Evolutionary conservation across 2,113 vertebrate genomes (phyloP).

Genomic region (Perca flavescens): DNA sequence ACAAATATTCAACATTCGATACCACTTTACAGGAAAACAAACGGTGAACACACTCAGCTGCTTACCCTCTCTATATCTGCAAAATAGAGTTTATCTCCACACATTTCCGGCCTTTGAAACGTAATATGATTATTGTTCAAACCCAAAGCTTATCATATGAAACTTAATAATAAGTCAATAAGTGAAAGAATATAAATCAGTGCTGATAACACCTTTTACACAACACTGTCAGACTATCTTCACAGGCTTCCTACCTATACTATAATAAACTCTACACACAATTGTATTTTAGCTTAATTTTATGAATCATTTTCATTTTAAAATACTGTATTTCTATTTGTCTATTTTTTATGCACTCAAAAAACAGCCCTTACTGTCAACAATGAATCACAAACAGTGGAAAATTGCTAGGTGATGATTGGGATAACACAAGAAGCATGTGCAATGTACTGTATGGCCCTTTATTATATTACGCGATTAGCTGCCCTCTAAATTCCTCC

Average conservation of each 20-base stretch:
- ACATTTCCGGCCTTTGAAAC: background rate
- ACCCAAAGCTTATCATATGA: background rate
- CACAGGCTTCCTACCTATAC: background rate
- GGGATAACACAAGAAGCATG: conserved; percentile 56
- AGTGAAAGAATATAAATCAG: background rate
- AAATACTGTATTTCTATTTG: conserved; percentile 21
- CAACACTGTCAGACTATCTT: background rate
- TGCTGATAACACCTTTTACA: background rate
- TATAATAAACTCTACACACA: background rate
- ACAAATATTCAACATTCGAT: background rate
- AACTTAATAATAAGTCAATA: background rate
- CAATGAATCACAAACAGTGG: conserved; percentile 31
- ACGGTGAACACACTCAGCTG: background rate
- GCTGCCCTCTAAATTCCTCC: conserved; percentile 56
- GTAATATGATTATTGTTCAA: background rate
- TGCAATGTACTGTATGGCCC: conserved; percentile 47
- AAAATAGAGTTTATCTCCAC: background rate
- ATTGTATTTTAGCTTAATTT: background rate
- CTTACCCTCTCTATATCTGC: background rate
- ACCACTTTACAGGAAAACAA: background rate
- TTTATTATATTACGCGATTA: conserved; percentile 61
- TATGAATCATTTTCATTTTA: background rate
- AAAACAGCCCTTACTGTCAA: conserved; percentile 14
- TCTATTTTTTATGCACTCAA: background rate
- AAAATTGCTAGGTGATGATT: conserved; percentile 57